Evolutionary conservation across 2,797 vertebrate species (phyloP), one percentile per base, ranked within the genome.

Genomic region (Anableps anableps): DNA sequence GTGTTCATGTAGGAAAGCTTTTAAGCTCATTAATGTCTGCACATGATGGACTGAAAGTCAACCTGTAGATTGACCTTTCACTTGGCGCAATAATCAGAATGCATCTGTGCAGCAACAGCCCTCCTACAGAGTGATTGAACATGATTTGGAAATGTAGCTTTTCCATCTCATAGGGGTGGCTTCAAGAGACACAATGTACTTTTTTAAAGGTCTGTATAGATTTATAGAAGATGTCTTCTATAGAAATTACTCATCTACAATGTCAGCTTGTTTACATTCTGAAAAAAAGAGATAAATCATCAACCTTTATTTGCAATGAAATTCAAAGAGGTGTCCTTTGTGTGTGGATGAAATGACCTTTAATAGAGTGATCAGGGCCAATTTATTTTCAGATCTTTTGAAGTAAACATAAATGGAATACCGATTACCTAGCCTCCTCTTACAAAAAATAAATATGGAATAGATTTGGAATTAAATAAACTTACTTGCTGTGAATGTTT

Each of bases 51-150:
- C 75, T 66, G 70, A 81, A 75, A 76, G 50, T 82, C 74, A 81
- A 85, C 75, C 74, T 81, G 47, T 71, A 74, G 58, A 62, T 17
- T 92, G 82, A 86, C 83, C 84, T 86, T 82, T 82, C 77, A 51
- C 78, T 38, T 5, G 26, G 71, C 16, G 34, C 53, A 41, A 7
- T 81, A 84, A 86, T 88, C 74, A 84, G 36, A 84, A 85, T 76
- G 48, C 26, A 72, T 86, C 55, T 55, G 29, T 68, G 51, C 10
- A 60, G 45, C 62, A 19, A 64, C 45, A 68, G 14, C 77, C 64
- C 47, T 76, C 72, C 79, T 48, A 64, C 72, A 68, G 23, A 68
- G 38, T n/a, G 55, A 81, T 29, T 83, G 77, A 48, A 71, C 36
- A 26, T 73, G 55, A 73, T 72, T 10, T 66, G 21, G 62, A 80